Base-by-base conservation (phyloP, 2,888 invertebrate genomes). In the Agrenia bidenticulata region DNA sequence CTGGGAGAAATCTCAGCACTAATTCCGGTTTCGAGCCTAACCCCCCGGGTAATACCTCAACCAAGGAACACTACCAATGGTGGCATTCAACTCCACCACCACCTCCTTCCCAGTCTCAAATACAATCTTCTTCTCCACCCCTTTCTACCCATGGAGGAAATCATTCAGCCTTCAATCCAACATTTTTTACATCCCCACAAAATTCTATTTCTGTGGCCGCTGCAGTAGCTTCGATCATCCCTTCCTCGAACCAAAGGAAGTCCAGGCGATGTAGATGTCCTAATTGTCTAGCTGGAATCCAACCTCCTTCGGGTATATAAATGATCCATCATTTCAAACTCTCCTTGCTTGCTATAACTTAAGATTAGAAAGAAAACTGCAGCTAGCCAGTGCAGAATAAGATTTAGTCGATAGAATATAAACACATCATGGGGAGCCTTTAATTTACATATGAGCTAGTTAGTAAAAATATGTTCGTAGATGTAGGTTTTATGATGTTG, bases 191-290 rank as follows among this genome's bases (percentile, higher is more conserved):
- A 45, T 56, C 57, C 41, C 51, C 62, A 51, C 59, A 59, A 53
- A 67, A 62, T 56, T 62, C 68, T 50, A 55, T 64, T 51, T 65
- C 67, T 50, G 67, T 68, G 63, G 70, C 70, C 49, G 64, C 67
- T 11, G 66, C 72, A 37, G 61, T 69, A 54, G 68, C 65, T n/a
- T 63, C 58, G 59, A 70, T 68, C 45, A 63, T 63, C 37, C 58
- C 67, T 21, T 59, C 55, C 61, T 56, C 67, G 4, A 62, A 58
- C 13, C 64, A 69, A 57, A 69, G 75, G 50, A 73, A 74, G 60
- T 73, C 73, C n/a, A 65, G 74, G 27, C 65, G 76, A 41, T 76
- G 76, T 64, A 66, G 76, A 42, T 76, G 76, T 66, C 76, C 76
- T 4, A 75, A 74, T 58, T 76, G 76, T 63, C 61, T 75, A 17